phyloP scores from a whole-genome alignment of 2,888 invertebrate species.

The Xanthia togata region DNA sequence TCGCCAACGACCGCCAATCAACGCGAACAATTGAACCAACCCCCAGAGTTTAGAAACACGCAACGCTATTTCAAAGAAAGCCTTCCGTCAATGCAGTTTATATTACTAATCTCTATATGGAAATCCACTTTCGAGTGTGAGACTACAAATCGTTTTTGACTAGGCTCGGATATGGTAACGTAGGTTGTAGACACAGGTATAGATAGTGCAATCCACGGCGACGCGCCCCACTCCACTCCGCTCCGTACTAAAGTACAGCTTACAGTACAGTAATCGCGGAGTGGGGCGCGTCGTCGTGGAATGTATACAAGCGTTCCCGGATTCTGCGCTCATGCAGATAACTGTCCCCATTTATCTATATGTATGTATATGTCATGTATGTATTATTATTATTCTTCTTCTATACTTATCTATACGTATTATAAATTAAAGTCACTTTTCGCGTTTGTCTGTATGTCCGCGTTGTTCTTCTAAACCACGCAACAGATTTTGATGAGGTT shows the following conservation, averaged over 20 bases:
- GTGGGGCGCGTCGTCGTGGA: too few species aligned
- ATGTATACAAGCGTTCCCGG: background rate
- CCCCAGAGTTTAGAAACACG: slow-evolving; percentile 70
- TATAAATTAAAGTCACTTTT: background rate
- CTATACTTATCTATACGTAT: background rate
- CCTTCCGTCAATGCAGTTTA: slow-evolving; percentile 52
- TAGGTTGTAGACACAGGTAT: too few species aligned
- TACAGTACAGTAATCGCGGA: too few species aligned
- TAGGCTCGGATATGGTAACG: background rate
- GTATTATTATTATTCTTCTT: too few species aligned
- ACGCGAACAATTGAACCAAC: slow-evolving; percentile 68
- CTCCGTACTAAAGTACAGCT: too few species aligned
- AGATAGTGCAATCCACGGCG: too few species aligned
- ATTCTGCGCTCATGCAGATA: background rate
- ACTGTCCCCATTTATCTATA: background rate
- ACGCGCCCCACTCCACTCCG: too few species aligned
- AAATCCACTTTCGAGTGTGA: slow-evolving; percentile 20
- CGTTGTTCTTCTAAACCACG: too few species aligned
- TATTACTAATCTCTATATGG: slow-evolving; percentile 14
- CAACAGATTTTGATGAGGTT: too few species aligned
- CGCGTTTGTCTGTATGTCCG: too few species aligned
- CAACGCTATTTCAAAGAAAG: slow-evolving; percentile 71
- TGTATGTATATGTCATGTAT: too few species aligned
- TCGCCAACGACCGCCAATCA: slow-evolving; percentile 76
- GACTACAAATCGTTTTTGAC: background rate